Evolutionary conservation across 2,797 vertebrate species (phyloP), one percentile per base, ranked within the genome.

Genomic region (Harpagifer antarcticus): DNA sequence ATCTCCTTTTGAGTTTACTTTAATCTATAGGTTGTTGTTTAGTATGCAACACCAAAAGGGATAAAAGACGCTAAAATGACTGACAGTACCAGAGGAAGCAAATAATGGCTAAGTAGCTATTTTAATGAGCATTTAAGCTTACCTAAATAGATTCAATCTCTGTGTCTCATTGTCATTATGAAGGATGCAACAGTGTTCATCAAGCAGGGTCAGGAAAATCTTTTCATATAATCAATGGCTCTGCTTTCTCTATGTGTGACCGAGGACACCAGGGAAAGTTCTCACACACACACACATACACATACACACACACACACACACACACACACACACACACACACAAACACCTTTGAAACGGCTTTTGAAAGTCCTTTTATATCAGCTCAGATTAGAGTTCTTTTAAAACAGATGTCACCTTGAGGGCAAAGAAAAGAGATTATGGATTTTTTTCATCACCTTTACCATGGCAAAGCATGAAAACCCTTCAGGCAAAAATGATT

Each of bases 381-480:
- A 80, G 47, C 82, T 77, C 58, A 86, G 88, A 90, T 91, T 82
- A 89, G 81, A 88, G 81, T 83, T 84, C 79, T 91, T 90, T 91
- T 86, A 82, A 90, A 88, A 89, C 77, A 83, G 74, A 87, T 91
- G 88, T 92, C 89, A 91, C 88, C 89, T 93, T 90, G 86, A 89
- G 79, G 85, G 73, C 70, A 88, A 83, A 86, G 75, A 89, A 89
- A 89, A 83, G 84, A 87, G 81, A 87, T 90, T 89, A 90, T 89
- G 72, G 88, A 91, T 92, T 84, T 89, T 68, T 73, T 48, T 74
- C 76, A 92, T 89, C 84, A 86, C 80, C 68, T 86, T 86, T 86
- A 63, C 72, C 45, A 27, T 40, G 17, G 53, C 52, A 66, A 54
- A 74, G 53, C 53, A 72, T 84, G 54, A 44, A 73, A 78, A 74